These are phyloP conservation scores for Phenganax marumi DNA, from an alignment of 92 coral and sea anemone species.

Conservation along the genomic window DNA sequence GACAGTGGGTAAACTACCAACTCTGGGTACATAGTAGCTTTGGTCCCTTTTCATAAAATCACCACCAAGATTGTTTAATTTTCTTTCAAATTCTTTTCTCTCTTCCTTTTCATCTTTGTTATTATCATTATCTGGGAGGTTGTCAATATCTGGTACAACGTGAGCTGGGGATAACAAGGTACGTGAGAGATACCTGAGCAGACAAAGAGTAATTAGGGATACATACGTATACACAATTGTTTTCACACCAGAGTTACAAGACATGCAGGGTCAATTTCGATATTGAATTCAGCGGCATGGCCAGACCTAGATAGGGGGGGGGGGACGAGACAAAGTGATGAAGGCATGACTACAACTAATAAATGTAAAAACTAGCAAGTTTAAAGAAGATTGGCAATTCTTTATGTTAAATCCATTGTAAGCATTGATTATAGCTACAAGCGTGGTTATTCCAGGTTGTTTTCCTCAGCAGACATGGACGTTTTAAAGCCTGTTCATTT, in stretches of 20 bases:
- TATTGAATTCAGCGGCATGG: background rate
- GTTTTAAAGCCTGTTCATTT: too few species aligned
- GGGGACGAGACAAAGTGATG: too few species aligned
- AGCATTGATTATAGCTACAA: too few species aligned
- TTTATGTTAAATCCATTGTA: too few species aligned
- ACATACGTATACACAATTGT: background rate
- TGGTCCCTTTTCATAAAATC: slow-evolving; percentile 70
- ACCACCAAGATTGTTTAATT: slow-evolving; percentile 71
- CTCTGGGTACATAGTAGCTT: slow-evolving; percentile 59
- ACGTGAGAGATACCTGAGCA: slow-evolving; percentile 74
- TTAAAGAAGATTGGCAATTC: too few species aligned
- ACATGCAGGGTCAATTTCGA: too few species aligned
- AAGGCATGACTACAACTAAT: too few species aligned
- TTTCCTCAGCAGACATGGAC: too few species aligned
- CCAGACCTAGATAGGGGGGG: too few species aligned
- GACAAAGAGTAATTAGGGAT: slow-evolving; percentile 10
- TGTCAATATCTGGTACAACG: slow-evolving; percentile 80
- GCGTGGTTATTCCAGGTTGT: too few species aligned
- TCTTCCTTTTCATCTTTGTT: slow-evolving; percentile 35
- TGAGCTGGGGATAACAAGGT: slow-evolving; percentile 77
- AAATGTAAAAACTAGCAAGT: too few species aligned
- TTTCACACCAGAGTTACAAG: background rate
- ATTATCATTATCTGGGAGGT: slow-evolving; percentile 41
- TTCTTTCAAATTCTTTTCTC: slow-evolving; percentile 64
- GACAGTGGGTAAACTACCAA: slow-evolving; percentile 75